Evolutionary conservation across 2,797 vertebrate genomes (phyloP).

Genomic region (Sebastes elongatus): DNA sequence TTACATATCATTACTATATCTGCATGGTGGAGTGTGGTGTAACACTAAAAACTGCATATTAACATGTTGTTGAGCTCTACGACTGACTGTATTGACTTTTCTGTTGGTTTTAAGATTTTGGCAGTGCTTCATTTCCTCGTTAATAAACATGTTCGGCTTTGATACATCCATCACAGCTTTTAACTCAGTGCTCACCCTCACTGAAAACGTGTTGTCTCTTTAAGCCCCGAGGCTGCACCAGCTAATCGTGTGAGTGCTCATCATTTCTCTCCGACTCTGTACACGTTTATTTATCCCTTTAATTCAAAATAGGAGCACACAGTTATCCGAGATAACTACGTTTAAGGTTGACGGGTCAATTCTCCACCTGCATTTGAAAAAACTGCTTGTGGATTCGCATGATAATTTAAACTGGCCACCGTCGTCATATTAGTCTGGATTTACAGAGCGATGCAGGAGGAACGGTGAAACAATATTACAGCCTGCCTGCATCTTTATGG

Average conservation of each 20-base stretch:
- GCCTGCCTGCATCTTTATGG: slow-evolving; percentile 4
- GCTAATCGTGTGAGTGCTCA: slow-evolving; percentile 34
- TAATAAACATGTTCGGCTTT: slow-evolving; percentile 9
- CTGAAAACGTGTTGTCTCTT: slow-evolving; percentile 14
- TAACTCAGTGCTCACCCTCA: slow-evolving; percentile 16
- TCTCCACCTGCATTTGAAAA: slow-evolving; percentile 4
- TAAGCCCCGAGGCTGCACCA: slow-evolving; percentile 18
- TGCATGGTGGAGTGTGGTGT: neutral
- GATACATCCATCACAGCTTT: slow-evolving; percentile 7
- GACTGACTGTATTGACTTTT: neutral
- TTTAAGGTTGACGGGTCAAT: neutral
- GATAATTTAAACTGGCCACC: neutral
- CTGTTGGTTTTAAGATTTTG: neutral
- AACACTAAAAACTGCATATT: slow-evolving; percentile 5
- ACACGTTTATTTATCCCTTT: slow-evolving; percentile 36
- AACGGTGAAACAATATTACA: slow-evolving; percentile 20
- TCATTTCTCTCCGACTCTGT: slow-evolving; percentile 9
- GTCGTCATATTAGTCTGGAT: neutral
- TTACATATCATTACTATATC: slow-evolving; percentile 1
- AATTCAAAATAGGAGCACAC: slow-evolving; percentile 10
- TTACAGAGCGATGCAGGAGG: neutral
- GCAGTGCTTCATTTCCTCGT: neutral
- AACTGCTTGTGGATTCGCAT: neutral
- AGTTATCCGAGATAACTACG: slow-evolving; percentile 2
- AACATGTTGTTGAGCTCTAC: neutral